Evolutionary conservation across 2,888 invertebrate genomes (phyloP), one percentile per base, ranked within the genome.

Genomic region (Aspidapion aeneum): DNA sequence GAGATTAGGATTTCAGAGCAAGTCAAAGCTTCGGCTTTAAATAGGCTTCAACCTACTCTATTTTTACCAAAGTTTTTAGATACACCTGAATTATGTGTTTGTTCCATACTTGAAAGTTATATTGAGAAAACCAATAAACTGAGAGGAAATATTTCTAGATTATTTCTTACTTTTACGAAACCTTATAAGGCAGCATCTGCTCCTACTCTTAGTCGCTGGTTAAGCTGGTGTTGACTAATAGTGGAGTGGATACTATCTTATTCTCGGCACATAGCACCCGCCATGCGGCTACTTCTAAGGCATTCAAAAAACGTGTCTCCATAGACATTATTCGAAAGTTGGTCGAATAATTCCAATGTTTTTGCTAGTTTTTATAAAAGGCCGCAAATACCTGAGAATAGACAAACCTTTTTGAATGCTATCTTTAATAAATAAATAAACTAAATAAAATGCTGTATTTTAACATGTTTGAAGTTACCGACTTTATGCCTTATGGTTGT

Each of bases 191-290:
- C 49, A 5, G 62, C 62, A 50, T 17, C 65, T 5, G 12, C 63
- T 1, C 65, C 63, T 18, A 57, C 64, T 2, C 54, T 66, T 18
- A 18, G 59, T 54, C 61, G 65, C n/a, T 68, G 66, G 68, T 21
- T 68, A 19, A 67, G 63, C 55, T 52, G n/a, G 56, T 65, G 1
- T 21, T 68, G n/a, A 58, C 58, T 1, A 66, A 67, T 20, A 68
- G 70, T 62, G 73, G 71, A 2, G 7, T 73, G 2, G 71, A 71
- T 49, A 61, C 61, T n/a, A 5, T 9, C 2, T 7, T 20, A 35
- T 63, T 63, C 18, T 12, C 60, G 3, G 63, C 63, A 5, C 55
- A 62, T 50, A 62, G 60, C 20, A 63, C 63, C 1, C 18, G 63
- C 9, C 62, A 62, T 52, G 62, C 59, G 2, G 9, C 58, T 12